Evolutionary conservation across 2,888 invertebrate species (phyloP), one percentile per base, ranked within the genome.

Genomic region (Cantharis rustica): DNA sequence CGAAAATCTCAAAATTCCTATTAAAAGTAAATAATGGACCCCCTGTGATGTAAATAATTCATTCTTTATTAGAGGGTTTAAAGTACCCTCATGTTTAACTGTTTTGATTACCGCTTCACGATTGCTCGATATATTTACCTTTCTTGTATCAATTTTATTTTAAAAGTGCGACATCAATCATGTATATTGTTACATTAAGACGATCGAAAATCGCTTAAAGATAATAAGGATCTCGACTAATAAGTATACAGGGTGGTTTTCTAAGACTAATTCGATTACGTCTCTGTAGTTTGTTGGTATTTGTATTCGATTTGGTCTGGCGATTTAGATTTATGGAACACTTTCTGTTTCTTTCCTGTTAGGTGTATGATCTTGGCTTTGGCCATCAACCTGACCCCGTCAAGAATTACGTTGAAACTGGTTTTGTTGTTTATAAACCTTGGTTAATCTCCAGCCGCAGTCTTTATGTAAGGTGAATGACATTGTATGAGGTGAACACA

Each of bases 21-120:
- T 87, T 87, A 87, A 86, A 86, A 86, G 86, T 86, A 87, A 87
- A 87, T 87, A 86, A 87, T 87, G 86, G 86, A 86, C 86, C 85
- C 86, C 86, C 83, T 81, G 84, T 84, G 86, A 85, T 85, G 86
- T 85, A 86, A 86, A 86, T 87, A 87, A 86, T 85, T 87, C 86
- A 86, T 84, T 83, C 84, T 84, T 85, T 84, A 85, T 85, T 85
- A 85, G 79, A 77, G 82, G 83, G 80, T 75, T 79, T 79, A 79
- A 80, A 82, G 81, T 77, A 79, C 82, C 83, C 83, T 80, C 80
- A 77, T 80, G 84, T 83, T 47, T 75, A 73, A 74, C 75, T 68
- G 74, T 77, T 74, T 61, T 23, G 71, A 74, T 71, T 63, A 70
- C 71, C 71, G 68, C 73, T 70, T 64, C 17, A 66, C 20, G 20